These are phyloP conservation scores for Narcine bancroftii DNA, from an alignment of 2,113 vertebrate species.

Conservation along the genomic window DNA sequence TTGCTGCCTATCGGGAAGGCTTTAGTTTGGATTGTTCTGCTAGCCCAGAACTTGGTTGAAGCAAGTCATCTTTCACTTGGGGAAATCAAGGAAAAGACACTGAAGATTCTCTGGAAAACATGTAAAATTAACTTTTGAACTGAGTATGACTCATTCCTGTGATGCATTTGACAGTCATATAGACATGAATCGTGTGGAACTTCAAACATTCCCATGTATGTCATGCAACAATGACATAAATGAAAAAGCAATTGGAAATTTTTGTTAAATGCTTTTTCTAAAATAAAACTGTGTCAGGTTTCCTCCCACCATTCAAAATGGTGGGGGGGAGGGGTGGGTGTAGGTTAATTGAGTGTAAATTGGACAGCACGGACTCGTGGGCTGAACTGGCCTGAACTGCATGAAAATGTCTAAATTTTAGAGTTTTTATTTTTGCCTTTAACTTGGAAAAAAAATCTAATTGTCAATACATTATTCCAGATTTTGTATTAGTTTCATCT, in stretches of 20 bases:
- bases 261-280: background rate
- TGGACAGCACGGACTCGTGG: too few relatives aligned
- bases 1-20: too few relatives aligned
- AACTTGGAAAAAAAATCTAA: background rate
- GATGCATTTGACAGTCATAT: background rate
- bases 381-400: too few relatives aligned
- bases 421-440: too few relatives aligned
- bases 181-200: background rate
- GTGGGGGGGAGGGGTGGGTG: too few relatives aligned
- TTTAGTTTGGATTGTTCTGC: too few relatives aligned
- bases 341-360: too few relatives aligned
- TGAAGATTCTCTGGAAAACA: background rate
- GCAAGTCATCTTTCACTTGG: too few relatives aligned
- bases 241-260: background rate
- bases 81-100: background rate
- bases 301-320: too few relatives aligned
- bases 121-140: background rate
- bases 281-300: too few relatives aligned
- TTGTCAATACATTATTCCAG: background rate
- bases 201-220: background rate
- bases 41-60: too few relatives aligned
- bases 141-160: background rate
- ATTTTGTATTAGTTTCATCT: background rate
- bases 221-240: background rate
- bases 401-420: too few relatives aligned